Conservation (phyloP, 53 echinoderm and acorn worm species). For the Hippasteria phrygiana region DNA sequence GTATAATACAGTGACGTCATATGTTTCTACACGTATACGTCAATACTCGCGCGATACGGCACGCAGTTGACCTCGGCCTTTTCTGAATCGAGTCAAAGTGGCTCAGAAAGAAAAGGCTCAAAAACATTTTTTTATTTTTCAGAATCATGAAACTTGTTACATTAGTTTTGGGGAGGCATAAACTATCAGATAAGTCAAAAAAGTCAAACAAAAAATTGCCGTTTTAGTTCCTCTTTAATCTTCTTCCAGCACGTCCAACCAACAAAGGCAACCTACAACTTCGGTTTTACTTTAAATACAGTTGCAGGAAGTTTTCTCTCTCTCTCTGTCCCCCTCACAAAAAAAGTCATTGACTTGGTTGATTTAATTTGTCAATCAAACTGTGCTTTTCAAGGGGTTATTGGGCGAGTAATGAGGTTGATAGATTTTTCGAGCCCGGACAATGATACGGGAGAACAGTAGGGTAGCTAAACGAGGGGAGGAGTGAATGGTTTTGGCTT, state of each 20-base stretch:
- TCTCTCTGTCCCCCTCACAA: background rate
- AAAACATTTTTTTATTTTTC: too few relatives aligned
- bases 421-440: background rate
- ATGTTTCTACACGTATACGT: too few relatives aligned
- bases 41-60: too few relatives aligned
- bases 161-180: too few relatives aligned
- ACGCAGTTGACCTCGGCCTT: too few relatives aligned
- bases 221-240: too few relatives aligned
- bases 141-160: too few relatives aligned
- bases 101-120: too few relatives aligned
- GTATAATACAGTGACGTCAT: too few relatives aligned
- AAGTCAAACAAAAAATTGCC: too few relatives aligned
- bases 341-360: conserved; percentile 24
- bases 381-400: background rate
- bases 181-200: too few relatives aligned
- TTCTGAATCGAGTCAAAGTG: too few relatives aligned
- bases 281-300: background rate
- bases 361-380: conserved; percentile 55
- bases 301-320: background rate
- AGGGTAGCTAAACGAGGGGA: conserved; percentile 30
- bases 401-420: conserved; percentile 23
- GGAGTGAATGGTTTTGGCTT: background rate
- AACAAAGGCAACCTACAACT: background rate
- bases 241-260: background rate
- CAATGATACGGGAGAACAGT: conserved; percentile 15